A percentile compares a stretch with the other conserved stretches of the same genome.
phyloP scores from a whole-genome alignment of 2,888 invertebrate species.

The Lochmaea capreae region DNA sequence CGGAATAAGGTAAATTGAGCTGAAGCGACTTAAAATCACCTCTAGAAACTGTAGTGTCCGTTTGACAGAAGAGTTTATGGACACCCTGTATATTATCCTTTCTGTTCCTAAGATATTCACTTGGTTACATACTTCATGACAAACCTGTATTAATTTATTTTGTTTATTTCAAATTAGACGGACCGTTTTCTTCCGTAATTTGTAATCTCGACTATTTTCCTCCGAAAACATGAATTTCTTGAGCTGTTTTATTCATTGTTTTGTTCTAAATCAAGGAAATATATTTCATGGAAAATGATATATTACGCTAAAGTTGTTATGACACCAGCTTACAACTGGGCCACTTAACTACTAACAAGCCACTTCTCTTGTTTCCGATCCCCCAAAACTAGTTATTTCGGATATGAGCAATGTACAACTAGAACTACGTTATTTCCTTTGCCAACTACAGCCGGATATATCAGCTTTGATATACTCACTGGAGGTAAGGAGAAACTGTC shows the following conservation, averaged over 20 bases:
- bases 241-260: neutral
- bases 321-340: constrained; percentile 34
- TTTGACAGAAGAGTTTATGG: no score
- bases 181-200: neutral
- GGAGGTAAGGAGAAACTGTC: constrained; percentile 24
- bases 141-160: neutral
- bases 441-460: constrained; percentile 40
- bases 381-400: constrained; percentile 41
- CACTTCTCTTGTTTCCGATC: constrained; percentile 40
- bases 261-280: constrained; percentile 21
- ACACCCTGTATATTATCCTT: no score
- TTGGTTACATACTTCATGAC: no score
- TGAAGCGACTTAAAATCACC: no score
- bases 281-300: constrained; percentile 35
- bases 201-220: constrained; percentile 3
- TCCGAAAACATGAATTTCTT: constrained; percentile 13
- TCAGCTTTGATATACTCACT: constrained; percentile 31
- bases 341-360: constrained; percentile 40
- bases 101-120: no score
- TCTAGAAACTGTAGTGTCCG: no score
- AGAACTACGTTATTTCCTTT: constrained; percentile 41
- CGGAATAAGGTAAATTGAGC: no score
- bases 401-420: constrained; percentile 43
- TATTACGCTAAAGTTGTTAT: constrained; percentile 33
- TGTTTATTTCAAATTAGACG: neutral